These are phyloP conservation scores for Cottus gobio DNA, from an alignment of 2,113 vertebrate species.

Conservation along the genomic window DNA sequence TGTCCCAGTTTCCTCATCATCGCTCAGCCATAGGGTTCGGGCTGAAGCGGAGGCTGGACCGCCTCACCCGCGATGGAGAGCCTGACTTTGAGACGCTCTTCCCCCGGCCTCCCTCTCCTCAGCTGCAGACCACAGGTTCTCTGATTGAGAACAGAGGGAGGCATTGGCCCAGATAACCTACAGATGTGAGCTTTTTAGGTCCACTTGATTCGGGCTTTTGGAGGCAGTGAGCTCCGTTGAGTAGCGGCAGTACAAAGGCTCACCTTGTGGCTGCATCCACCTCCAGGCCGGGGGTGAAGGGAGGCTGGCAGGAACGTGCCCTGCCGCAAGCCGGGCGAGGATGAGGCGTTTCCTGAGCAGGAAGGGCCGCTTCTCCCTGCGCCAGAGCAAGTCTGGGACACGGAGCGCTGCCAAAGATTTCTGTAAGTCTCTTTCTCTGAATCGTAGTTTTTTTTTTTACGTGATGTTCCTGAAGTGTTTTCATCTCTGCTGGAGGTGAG, in stretches of 20 bases:
- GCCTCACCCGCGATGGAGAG: conserved; percentile 75
- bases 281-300: conserved; percentile 68
- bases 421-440: conserved; percentile 83
- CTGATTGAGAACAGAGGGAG: conserved; percentile 44
- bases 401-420: conserved; percentile 83
- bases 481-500: conserved; percentile 30
- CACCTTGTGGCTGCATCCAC: conserved; percentile 63
- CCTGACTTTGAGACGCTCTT: conserved; percentile 51
- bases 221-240: conserved; percentile 49
- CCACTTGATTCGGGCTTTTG: conserved; percentile 31
- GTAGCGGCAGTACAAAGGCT: conserved; percentile 65
- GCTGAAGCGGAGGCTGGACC: conserved; percentile 70
- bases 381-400: conserved; percentile 78
- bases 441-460: conserved; percentile 12
- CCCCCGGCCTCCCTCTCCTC: conserved; percentile 31
- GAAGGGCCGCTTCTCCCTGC: conserved; percentile 75
- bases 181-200: conserved; percentile 68
- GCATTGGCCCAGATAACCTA: conserved; percentile 21
- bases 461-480: conserved; percentile 13
- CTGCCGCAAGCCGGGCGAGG: conserved; percentile 78
- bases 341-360: conserved; percentile 76
- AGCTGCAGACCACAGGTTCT: conserved; percentile 37
- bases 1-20: conserved; percentile 84
- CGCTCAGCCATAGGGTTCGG: conserved; percentile 72
- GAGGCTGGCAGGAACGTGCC: conserved; percentile 76